These are phyloP conservation scores for Dromiciops gliroides DNA, from an alignment of 2,113 vertebrate genomes.

Conservation along the genomic window DNA sequence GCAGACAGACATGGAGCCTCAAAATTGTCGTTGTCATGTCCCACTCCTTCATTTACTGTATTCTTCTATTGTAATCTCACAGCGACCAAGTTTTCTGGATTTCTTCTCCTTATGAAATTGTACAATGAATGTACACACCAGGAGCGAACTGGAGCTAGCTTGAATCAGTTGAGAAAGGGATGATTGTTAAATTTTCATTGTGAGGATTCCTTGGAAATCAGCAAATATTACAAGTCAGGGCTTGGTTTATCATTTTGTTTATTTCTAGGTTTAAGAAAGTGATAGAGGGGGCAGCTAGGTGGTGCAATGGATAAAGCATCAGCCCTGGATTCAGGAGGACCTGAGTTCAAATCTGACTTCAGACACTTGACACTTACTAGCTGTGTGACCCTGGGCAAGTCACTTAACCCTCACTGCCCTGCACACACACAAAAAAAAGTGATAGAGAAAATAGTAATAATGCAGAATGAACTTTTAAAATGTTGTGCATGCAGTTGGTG, in stretches of 20 bases:
- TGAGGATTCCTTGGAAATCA: background rate
- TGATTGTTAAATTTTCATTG: background rate
- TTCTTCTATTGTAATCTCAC: background rate
- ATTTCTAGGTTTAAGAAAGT: background rate
- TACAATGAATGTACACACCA: background rate
- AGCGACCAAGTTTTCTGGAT: background rate
- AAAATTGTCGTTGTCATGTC: background rate
- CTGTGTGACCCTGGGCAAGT: too few species aligned
- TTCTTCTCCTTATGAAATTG: background rate
- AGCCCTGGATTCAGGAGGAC: too few species aligned
- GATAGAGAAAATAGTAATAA: background rate
- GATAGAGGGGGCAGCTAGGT: too few species aligned
- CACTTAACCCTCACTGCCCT: too few species aligned
- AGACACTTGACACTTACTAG: too few species aligned
- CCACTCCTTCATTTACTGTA: background rate
- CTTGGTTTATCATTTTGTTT: background rate
- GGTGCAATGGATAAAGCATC: too few species aligned
- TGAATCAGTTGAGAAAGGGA: background rate
- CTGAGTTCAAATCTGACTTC: too few species aligned
- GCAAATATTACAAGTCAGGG: background rate
- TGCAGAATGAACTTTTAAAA: background rate
- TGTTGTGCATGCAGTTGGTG: too few species aligned
- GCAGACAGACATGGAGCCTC: background rate
- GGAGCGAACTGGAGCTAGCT: background rate
- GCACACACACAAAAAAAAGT: too few species aligned